Base-by-base conservation (phyloP, 2,888 invertebrate genomes). In the Dorcus parallelipipedus region DNA sequence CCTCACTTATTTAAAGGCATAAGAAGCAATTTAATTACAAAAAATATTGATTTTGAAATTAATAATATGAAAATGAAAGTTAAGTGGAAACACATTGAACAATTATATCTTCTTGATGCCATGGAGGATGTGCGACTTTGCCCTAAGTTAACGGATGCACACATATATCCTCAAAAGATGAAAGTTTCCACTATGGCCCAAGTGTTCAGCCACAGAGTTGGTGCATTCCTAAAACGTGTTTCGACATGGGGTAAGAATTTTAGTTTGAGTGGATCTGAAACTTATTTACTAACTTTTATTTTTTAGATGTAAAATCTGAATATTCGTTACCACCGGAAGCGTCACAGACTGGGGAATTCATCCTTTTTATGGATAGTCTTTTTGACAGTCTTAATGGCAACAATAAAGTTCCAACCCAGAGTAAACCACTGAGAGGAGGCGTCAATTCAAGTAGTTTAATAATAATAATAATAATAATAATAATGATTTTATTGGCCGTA, bases 1-100 rank as follows among this genome's bases (percentile, higher is more conserved):
- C 62, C 59, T 5, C 59, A 59, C 40, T 47, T 62, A 2, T 49
- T 62, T 9, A 62, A 62, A 52, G 54, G 59, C 1, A 47, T 55
- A 2, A 33, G 59, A 17, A 62, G 54, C 26, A 59, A 59, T 51
- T 40, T 59, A 10, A 41, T 56, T 4, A 38, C n/a, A 10, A 45
- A 26, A 3, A 50, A 58, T 14, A 17, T 52, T n/a, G 9, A 47
- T 9, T 56, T 56, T 43, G 38, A 56, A 42, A 26, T 23, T 9
- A 43, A 42, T n/a, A 33, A 26, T 40, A 43, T 23, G 47, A 42
- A n/a, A 8, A 45, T 14, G 14, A 14, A 14, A 14, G 14, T 14
- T 14, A 41, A 33, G 8, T 59, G 59, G 54, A 8, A 49, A 38
- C 52, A 60, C 17, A 20, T 57, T 9, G 14, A 43, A 14, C 17